These are phyloP conservation scores for Hemistola chrysoprasaria DNA, from an alignment of 2,888 invertebrate species.

Conservation along the genomic window DNA sequence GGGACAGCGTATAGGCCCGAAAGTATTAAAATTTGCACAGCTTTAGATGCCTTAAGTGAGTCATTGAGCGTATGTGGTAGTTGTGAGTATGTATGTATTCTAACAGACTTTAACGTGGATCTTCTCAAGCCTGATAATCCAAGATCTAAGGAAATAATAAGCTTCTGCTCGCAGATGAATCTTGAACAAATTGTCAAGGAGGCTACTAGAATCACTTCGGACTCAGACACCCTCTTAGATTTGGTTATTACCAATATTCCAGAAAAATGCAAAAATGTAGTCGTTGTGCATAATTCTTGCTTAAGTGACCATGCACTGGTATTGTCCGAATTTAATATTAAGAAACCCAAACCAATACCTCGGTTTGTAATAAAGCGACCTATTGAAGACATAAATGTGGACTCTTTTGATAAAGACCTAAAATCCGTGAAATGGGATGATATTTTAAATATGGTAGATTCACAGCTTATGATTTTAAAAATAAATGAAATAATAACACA, in stretches of 20 bases:
- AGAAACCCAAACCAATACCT: neutral
- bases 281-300: neutral
- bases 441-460: neutral
- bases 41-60: constrained; percentile 24
- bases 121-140: constrained; percentile 1
- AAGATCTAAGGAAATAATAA: neutral
- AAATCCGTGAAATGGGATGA: neutral
- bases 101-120: constrained; percentile 21
- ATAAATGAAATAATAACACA: neutral
- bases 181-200: neutral
- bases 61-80: constrained; percentile 12
- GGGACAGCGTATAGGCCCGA: constrained; percentile 29
- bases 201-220: constrained; percentile 18
- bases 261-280: neutral
- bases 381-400: too few species aligned
- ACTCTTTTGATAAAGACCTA: neutral
- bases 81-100: constrained; percentile 15
- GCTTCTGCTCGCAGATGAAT: neutral
- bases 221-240: constrained; percentile 14
- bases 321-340: constrained; percentile 2
- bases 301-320: constrained; percentile 3
- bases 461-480: neutral
- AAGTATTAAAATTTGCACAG: constrained; percentile 4
- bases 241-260: constrained; percentile 15
- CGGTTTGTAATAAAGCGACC: too few species aligned